Percentiles rank a stretch among this genome's conserved stretches.
Evolutionary conservation across 2,888 invertebrate genomes (phyloP).

Genomic region (Lasioglossum leucozonium): DNA sequence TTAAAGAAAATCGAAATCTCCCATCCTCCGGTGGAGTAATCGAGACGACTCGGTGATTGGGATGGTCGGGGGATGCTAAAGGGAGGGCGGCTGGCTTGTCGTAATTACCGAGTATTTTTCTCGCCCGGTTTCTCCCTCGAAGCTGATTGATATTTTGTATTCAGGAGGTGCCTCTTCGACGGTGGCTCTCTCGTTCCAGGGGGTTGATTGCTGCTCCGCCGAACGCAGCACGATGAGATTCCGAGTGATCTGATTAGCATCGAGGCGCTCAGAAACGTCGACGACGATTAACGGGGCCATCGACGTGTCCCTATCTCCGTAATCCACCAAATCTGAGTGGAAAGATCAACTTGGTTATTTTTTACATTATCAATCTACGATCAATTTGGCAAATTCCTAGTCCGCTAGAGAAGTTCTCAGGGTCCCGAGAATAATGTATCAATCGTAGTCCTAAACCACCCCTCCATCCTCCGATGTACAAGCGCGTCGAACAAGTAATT

Average conservation of each 20-base stretch:
- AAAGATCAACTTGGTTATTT: background rate
- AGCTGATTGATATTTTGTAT: slow-evolving; percentile 84
- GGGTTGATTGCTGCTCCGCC: slow-evolving; percentile 6
- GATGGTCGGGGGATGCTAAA: slow-evolving; percentile 60
- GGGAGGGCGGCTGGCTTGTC: slow-evolving; percentile 70
- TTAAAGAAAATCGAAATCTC: slow-evolving; percentile 68
- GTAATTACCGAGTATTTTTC: slow-evolving; percentile 84
- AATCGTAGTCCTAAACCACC: background rate
- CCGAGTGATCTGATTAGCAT: slow-evolving; percentile 31
- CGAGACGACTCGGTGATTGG: slow-evolving; percentile 76
- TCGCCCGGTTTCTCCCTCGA: slow-evolving; percentile 75
- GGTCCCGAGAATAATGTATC: background rate
- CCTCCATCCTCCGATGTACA: too few relatives aligned
- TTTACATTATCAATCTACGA: background rate
- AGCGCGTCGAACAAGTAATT: background rate
- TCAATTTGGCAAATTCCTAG: slow-evolving; percentile 1
- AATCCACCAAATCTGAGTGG: background rate
- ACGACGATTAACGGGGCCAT: slow-evolving; percentile 24
- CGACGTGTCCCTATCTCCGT: slow-evolving; percentile 1
- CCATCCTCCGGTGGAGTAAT: slow-evolving; percentile 67
- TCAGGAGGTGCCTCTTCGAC: slow-evolving; percentile 72
- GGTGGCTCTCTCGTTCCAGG: slow-evolving; percentile 8
- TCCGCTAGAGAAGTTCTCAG: too few relatives aligned
- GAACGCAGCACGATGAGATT: slow-evolving; percentile 18
- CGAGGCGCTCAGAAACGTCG: slow-evolving; percentile 35